Conservation (phyloP, 92 coral and sea anemone species). For the Porites divaricata region DNA sequence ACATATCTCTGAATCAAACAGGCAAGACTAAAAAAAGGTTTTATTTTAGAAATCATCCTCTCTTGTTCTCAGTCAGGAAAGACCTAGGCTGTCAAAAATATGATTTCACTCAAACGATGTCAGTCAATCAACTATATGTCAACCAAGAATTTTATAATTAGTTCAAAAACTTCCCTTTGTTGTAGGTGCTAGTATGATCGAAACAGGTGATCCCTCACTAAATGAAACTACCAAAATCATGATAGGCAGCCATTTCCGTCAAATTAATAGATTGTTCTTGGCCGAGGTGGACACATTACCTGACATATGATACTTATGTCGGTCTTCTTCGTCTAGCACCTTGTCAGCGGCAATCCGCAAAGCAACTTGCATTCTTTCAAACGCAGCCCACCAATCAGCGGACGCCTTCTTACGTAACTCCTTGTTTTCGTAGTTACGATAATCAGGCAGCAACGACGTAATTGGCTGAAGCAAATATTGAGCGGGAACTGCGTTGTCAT, state of each 20-base stretch:
- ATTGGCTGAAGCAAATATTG: constrained; percentile 86
- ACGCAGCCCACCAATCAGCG: constrained; percentile 80
- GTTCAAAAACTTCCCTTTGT: too few relatives aligned
- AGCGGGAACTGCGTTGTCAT: constrained; percentile 79
- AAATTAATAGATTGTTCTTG: too few relatives aligned
- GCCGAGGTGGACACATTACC: constrained; percentile 39
- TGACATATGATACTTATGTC: constrained; percentile 84
- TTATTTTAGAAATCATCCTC: too few relatives aligned
- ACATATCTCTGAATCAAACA: neutral
- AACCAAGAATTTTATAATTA: too few relatives aligned
- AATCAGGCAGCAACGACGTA: constrained; percentile 72
- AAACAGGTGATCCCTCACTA: too few relatives aligned
- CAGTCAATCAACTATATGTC: too few relatives aligned
- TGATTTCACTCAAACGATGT: too few relatives aligned
- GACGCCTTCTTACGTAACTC: constrained; percentile 83
- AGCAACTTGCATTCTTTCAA: constrained; percentile 83
- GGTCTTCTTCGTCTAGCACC: constrained; percentile 57
- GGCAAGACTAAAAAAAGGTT: neutral
- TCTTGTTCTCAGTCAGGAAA: too few relatives aligned
- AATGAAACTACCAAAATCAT: too few relatives aligned
- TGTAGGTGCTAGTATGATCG: too few relatives aligned
- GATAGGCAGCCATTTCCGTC: neutral
- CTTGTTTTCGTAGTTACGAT: constrained; percentile 67
- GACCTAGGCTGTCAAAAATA: too few relatives aligned
- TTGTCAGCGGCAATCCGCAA: constrained; percentile 74